Evolutionary conservation across 2,113 vertebrate species (phyloP), one percentile per base, ranked within the genome.

Genomic region (Neogobius melanostomus): DNA sequence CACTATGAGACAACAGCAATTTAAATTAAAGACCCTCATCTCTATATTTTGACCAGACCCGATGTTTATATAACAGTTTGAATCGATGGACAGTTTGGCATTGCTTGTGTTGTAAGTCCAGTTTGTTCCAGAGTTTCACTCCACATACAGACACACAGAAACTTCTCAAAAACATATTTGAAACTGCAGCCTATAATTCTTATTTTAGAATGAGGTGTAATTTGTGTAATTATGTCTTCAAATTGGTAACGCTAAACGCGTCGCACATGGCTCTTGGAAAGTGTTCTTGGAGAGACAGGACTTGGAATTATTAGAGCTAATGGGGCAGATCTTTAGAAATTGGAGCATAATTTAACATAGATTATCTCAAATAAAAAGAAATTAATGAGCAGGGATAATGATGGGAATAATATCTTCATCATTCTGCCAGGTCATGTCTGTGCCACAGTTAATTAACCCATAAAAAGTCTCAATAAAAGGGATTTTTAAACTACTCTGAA

Each of bases 291-390:
- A 7, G 44, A n/a, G 10, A 11, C 59, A 64, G 60, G 69, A 50
- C 54, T 16, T 6, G 36, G 11, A 60, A 12, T 16, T 8, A n/a
- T 15, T 15, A 8, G 48, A 11, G 0, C 17, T 8, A 42, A 8
- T 2, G 44, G 64, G 50, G 17, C 11, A 44, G 68, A 44, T 21
- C 51, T 66, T 69, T 68, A 4, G 47, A 6, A 49, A 62, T n/a
- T 64, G 36, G 46, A 11, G 42, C 12, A 68, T 52, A 68, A 66
- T 71, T 49, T 53, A 53, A 11, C 16, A 1, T 3, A 70, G 45
- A 74, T 68, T 42, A 61, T 60, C 49, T 50, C 6, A 66, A 56
- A 70, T 36, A 16, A 15, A 64, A 56, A n/a, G 42, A 70, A 68
- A 75, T 28, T 4, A 14, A 11, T 11, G 17, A 62, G 49, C 21